Evolutionary conservation across 1,140 invertebrate species (phyloP).

Genomic region (Plodia interpunctella): DNA sequence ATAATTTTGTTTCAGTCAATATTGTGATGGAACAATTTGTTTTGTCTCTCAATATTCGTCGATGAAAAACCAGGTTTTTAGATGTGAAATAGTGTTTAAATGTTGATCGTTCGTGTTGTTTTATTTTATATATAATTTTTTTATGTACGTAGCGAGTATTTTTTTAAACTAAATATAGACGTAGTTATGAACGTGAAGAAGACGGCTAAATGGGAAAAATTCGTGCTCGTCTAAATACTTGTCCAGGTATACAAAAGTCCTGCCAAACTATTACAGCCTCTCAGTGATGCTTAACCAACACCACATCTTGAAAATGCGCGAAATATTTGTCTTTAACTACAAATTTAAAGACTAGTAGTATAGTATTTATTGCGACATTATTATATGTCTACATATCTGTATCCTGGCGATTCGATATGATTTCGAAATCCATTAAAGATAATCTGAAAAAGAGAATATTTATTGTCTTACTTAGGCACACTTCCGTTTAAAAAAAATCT

Average conservation of each 20-base stretch:
- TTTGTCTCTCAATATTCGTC: background rate
- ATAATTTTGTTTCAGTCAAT: background rate
- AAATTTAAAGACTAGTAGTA: no score
- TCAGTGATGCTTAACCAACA: conserved; percentile 14
- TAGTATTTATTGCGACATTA: no score
- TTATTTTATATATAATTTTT: background rate
- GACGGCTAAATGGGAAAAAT: background rate
- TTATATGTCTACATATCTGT: background rate
- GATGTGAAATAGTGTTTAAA: background rate
- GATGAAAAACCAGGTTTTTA: background rate
- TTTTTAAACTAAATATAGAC: background rate
- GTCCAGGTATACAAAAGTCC: conserved; percentile 16
- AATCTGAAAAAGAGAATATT: no score
- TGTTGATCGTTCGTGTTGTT: background rate
- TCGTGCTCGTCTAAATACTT: background rate
- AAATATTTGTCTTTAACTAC: background rate
- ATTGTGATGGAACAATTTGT: background rate
- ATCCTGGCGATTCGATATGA: background rate
- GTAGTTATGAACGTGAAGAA: background rate
- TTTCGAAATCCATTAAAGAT: background rate
- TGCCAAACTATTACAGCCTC: background rate
- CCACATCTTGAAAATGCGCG: conserved; percentile 29
- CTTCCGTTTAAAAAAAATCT: no score
- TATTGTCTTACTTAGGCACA: no score
- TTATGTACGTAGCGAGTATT: background rate